Evolutionary conservation across 2,888 invertebrate genomes (phyloP).

Genomic region (Neocrepidodera transversa): DNA sequence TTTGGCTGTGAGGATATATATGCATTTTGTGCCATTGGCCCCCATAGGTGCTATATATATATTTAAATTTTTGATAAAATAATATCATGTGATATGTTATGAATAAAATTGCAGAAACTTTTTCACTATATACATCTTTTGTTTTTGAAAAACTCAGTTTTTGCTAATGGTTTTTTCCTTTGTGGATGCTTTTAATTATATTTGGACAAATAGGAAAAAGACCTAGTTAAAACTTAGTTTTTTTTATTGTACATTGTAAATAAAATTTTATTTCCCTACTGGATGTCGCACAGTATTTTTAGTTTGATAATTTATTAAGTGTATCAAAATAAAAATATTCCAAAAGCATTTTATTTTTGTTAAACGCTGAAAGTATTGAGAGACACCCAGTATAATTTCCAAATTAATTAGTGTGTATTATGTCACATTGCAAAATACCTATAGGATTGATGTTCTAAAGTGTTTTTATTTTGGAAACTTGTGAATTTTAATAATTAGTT

Average conservation of each 20-base stretch:
- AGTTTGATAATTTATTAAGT: too few relatives aligned
- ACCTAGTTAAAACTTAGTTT: conserved; percentile 10
- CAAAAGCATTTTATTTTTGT: neutral
- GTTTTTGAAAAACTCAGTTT: conserved; percentile 21
- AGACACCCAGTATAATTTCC: conserved; percentile 17
- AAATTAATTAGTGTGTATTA: conserved; percentile 27
- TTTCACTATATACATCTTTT: conserved; percentile 27
- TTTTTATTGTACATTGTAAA: conserved; percentile 25
- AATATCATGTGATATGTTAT: conserved; percentile 55
- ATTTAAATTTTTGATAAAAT: conserved; percentile 48
- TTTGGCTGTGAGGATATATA: conserved; percentile 59
- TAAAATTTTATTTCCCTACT: conserved; percentile 20
- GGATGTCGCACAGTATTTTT: neutral
- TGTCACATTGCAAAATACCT: conserved; percentile 23
- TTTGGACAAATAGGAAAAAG: conserved; percentile 5
- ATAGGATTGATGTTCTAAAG: conserved; percentile 29
- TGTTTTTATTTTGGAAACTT: conserved; percentile 40
- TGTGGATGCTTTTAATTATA: conserved; percentile 1
- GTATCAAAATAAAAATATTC: too few relatives aligned
- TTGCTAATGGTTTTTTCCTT: conserved; percentile 9
- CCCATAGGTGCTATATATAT: conserved; percentile 55
- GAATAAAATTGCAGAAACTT: conserved; percentile 43
- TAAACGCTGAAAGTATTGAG: conserved; percentile 1
- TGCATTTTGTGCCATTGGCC: conserved; percentile 61
- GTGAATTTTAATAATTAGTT: conserved; percentile 29